Conservation (phyloP, 2,113 vertebrate species). For the Penelope pileata region DNA sequence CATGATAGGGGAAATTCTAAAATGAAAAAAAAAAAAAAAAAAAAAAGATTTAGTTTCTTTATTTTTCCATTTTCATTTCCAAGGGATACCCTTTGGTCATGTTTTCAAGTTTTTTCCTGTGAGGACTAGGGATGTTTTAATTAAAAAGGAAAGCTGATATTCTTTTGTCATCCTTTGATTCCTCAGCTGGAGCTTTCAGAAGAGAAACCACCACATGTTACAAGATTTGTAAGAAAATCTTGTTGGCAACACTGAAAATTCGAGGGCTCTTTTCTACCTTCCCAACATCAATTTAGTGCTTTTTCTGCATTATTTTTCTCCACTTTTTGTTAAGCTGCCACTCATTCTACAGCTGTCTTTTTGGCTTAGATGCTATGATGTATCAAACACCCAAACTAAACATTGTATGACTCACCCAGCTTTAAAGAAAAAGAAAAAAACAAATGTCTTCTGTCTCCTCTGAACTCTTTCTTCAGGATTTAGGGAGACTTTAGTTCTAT, state of each 20-base stretch:
- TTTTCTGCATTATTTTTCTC: neutral
- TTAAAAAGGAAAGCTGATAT: slow-evolving; percentile 16
- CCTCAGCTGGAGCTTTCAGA: neutral
- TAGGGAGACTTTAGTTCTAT: slow-evolving; percentile 25
- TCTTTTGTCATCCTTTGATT: slow-evolving; percentile 11
- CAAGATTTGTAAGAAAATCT: neutral
- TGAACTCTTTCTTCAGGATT: neutral
- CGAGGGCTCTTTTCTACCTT: neutral
- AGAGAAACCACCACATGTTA: neutral
- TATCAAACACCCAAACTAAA: slow-evolving; percentile 44
- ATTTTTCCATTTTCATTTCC: slow-evolving; percentile 12
- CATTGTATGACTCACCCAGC: neutral
- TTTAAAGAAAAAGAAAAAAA: neutral
- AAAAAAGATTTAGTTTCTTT: neutral
- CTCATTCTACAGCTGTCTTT: slow-evolving; percentile 29
- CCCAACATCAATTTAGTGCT: neutral
- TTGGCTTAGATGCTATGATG: slow-evolving; percentile 1
- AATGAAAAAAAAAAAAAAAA: neutral
- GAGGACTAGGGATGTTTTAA: neutral
- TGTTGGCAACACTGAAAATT: neutral
- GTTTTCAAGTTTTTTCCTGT: slow-evolving; percentile 3
- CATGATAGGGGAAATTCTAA: neutral
- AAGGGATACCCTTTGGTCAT: neutral
- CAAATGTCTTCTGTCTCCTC: neutral
- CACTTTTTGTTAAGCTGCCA: slow-evolving; percentile 23